Base-by-base conservation (phyloP, 2,888 invertebrate genomes). In the Coecobrya sp. region DNA sequence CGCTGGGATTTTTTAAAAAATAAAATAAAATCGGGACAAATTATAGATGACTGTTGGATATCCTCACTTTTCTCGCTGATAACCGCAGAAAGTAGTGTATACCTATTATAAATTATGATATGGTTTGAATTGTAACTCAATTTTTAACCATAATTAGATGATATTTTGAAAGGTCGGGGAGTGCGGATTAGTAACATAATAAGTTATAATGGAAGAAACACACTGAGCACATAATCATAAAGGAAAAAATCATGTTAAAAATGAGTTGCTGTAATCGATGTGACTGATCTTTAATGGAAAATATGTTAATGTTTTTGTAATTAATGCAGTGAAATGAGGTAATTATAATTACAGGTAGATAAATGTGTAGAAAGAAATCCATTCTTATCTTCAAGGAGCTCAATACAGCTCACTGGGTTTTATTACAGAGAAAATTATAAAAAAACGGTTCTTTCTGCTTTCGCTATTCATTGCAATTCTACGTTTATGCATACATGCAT, bases 31-130 rank as follows among this genome's bases (percentile, higher is more conserved):
- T 76, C 45, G 76, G 76, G 52, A 76, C 76, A 52, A 49, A 22
- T 25, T 76, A 76, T 49, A 10, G 49, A 52, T 76, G 76, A 19
- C 76, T 45, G 76, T 52, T 49, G 52, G 76, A 76, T 76, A 76
- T 76, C 76, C 76, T 76, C 76, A 76, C 76, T 76, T 76, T 70
- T 70, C 22, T 52, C 49, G 22, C 16, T 49, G 76, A 76, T 76
- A 76, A 25, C 7, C 22, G 27, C 76, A 76, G 52, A 76, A 52
- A 49, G 76, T 76, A 73, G 73, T 11, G 27, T 65, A n/a, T n/a
- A 49, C 49, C 49, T 49, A 49, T 10, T 49, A 10, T 49, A 11
- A 49, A 49, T 10, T 49, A 10, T 49, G 49, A 49, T 49, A 10
- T 49, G 10, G 42, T 10, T 55, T 19, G 55, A 19, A 55, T 13